A percentile compares a stretch with the other conserved stretches of the same genome.
These are phyloP conservation scores for Maniola hyperantus DNA, from an alignment of 2,888 invertebrate species.

Conservation along the genomic window DNA sequence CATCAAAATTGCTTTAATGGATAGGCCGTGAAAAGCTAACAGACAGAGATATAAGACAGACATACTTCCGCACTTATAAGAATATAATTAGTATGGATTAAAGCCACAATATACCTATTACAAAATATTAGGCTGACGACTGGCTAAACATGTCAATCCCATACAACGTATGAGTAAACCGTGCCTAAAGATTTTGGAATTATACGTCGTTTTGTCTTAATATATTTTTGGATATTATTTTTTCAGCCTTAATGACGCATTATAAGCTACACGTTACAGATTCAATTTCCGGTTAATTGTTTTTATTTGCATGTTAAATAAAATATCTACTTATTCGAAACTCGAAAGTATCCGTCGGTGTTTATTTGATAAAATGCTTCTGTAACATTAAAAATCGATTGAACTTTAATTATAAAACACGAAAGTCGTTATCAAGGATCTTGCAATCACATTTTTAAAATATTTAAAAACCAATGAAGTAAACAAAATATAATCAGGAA, in stretches of 20 bases:
- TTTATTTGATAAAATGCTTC: not conserved
- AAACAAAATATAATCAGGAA: not conserved
- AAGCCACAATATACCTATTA: too few relatives aligned
- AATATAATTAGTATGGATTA: too few relatives aligned
- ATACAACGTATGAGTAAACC: too few relatives aligned
- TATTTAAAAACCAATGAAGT: not conserved
- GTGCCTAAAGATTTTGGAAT: too few relatives aligned
- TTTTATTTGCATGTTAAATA: not conserved
- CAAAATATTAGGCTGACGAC: too few relatives aligned
- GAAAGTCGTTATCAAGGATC: not conserved
- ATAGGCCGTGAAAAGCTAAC: too few relatives aligned
- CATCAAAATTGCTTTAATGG: too few relatives aligned
- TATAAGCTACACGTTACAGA: not conserved
- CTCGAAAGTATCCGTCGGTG: not conserved
- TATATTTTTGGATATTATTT: not conserved
- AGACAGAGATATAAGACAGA: too few relatives aligned
- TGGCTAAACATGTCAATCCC: too few relatives aligned
- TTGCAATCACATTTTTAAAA: constrained; percentile 6
- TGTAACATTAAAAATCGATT: not conserved
- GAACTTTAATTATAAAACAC: not conserved
- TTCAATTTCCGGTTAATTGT: not conserved
- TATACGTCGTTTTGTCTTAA: too few relatives aligned
- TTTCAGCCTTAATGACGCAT: not conserved
- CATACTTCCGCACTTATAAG: too few relatives aligned
- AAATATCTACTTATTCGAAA: not conserved